Conservation (phyloP, 1,140 invertebrate genomes). For the Bombus pyrosoma region DNA sequence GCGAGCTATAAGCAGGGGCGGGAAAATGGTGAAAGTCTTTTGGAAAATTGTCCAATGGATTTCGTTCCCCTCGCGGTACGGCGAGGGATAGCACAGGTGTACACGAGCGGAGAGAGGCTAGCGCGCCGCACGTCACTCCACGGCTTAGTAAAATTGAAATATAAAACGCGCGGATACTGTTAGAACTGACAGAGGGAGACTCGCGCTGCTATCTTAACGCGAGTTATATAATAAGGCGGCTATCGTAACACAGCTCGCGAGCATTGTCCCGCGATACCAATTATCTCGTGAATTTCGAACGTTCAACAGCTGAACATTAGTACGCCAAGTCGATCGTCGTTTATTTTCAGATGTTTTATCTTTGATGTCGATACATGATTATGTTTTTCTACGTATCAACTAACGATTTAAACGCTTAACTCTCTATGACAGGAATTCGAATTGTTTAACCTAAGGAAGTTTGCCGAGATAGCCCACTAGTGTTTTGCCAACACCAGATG, state of each 20-base stretch:
- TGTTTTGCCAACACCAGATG: not conserved
- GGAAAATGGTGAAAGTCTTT: conserved; percentile 68
- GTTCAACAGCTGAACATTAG: not conserved
- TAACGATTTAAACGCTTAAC: not conserved
- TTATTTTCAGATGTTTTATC: not conserved
- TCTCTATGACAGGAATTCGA: not conserved
- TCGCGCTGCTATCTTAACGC: conserved; percentile 40
- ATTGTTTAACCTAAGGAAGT: not conserved
- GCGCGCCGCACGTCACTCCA: not conserved
- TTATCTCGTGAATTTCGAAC: not conserved
- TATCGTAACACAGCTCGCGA: not conserved
- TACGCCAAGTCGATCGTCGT: not conserved
- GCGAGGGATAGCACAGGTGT: conserved; percentile 56
- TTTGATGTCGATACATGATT: not conserved
- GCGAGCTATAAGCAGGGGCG: not conserved
- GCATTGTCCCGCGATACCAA: conserved; percentile 8
- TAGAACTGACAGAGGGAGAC: conserved; percentile 44
- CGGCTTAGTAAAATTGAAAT: conserved; percentile 60
- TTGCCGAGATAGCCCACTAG: not conserved
- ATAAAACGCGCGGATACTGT: conserved; percentile 63
- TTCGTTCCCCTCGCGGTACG: conserved; percentile 38
- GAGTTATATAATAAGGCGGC: conserved; percentile 43
- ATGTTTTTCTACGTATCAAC: no score
- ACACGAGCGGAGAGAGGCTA: not conserved
- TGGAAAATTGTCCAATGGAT: conserved; percentile 55